Evolutionary conservation across 2,888 invertebrate species (phyloP), one percentile per base, ranked within the genome.

Genomic region (Notodonta ziczac): DNA sequence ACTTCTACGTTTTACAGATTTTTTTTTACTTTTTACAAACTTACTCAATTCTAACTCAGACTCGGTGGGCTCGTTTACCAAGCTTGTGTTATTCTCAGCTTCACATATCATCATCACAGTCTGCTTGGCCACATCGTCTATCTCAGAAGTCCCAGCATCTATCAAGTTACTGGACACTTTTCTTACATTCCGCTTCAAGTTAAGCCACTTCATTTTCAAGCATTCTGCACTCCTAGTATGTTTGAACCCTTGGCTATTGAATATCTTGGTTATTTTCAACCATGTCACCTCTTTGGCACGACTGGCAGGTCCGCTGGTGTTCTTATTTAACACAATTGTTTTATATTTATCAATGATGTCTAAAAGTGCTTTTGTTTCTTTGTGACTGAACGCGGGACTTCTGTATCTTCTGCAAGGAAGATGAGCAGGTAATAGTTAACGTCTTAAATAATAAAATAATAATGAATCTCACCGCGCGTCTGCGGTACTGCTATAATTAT

Each of bases 151-250:
- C 54, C 77, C 77, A 0, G 72, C 63, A 62, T 87, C 83, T 56
- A 85, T 72, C 62, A 87, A 60, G 70, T 87, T 88, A 61, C 85
- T 85, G 9, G 87, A 76, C 2, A 80, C 32, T 63, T 80, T 88
- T 48, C 83, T 82, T 9, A 84, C 85, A 32, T 76, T 75, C 53
- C 78, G 86, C 61, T 91, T 91, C 44, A 93, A 72, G 67, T 93
- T 93, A 5, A 87, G 87, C 90, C 90, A 92, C 74, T 91, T 93
- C 2, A 73, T 84, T 74, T 84, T 91, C 57, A 92, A 76, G 46
- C 75, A 78, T 50, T 90, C 88, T 14, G 71, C 62, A 64, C 71
- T 84, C 62, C 92, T 84, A 1, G 74, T 69, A 63, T 83, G 67
- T 51, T 72, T 77, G 52, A 87, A 81, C 5, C 83, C 84, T 58